These are phyloP conservation scores for Drosophila vallismaia DNA, from an alignment of 2,888 invertebrate genomes.

Conservation along the genomic window DNA sequence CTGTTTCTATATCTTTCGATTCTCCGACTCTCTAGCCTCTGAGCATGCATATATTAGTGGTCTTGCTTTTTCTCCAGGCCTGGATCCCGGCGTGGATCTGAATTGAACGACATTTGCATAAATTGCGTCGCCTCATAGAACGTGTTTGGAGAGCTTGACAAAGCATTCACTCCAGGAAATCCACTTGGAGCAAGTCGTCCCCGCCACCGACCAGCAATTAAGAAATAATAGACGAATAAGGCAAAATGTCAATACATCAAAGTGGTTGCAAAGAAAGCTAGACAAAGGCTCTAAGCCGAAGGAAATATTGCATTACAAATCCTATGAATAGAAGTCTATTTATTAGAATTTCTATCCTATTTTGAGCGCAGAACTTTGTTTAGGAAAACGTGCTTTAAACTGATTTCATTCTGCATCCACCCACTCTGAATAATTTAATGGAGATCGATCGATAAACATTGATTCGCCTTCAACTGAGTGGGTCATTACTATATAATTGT, in stretches of 20 bases:
- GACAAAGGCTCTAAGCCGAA: not conserved
- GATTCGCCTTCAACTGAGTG: constrained; percentile 34
- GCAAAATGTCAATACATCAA: constrained; percentile 24
- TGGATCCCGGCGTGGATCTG: constrained; percentile 5
- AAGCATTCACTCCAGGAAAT: constrained; percentile 28
- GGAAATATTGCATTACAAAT: not conserved
- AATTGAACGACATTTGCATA: constrained; percentile 64
- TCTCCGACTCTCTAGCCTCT: constrained; percentile 33
- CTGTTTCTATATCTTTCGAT: constrained; percentile 1
- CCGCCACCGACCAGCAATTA: constrained; percentile 24
- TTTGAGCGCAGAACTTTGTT: no score
- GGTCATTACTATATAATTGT: constrained; percentile 42
- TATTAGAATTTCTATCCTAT: not conserved
- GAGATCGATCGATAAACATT: constrained; percentile 38
- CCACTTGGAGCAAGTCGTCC: constrained; percentile 1
- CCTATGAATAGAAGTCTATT: no score
- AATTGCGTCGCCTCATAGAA: constrained; percentile 59
- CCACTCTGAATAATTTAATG: constrained; percentile 13
- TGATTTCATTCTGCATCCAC: not conserved
- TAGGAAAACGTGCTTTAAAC: not conserved
- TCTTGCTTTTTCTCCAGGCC: constrained; percentile 15
- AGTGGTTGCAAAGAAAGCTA: constrained; percentile 1
- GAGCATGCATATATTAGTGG: constrained; percentile 58
- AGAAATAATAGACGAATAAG: constrained; percentile 30
- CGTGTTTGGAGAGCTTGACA: constrained; percentile 39